Evolutionary conservation across 2,888 invertebrate genomes (phyloP).

Genomic region (Lochmaea crataegi): DNA sequence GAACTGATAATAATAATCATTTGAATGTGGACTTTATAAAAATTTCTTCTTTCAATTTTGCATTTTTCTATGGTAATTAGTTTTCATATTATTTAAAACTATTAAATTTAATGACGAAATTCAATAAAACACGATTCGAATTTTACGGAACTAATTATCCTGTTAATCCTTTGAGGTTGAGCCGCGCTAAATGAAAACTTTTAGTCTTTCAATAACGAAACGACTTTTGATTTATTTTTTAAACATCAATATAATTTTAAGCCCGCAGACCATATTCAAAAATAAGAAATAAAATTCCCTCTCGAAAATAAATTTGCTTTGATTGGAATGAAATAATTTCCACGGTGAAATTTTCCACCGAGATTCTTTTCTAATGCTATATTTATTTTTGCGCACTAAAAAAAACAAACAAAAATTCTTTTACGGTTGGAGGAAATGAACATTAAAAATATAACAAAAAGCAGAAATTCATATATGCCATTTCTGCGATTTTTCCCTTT

Average conservation of each 20-base stretch:
- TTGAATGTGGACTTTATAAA: neutral
- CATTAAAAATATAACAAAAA: slow-evolving; percentile 7
- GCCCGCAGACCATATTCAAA: too few relatives aligned
- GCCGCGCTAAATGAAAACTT: neutral
- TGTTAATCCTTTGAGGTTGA: neutral
- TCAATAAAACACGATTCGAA: neutral
- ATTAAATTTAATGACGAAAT: neutral
- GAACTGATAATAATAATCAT: neutral
- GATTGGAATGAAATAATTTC: neutral
- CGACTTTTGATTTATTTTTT: neutral
- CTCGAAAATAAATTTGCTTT: neutral
- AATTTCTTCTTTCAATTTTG: neutral
- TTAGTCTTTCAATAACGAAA: neutral
- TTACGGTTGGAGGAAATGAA: slow-evolving; percentile 3
- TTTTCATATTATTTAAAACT: slow-evolving; percentile 5
- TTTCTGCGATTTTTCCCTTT: slow-evolving; percentile 21
- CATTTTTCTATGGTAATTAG: neutral
- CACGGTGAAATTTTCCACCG: neutral
- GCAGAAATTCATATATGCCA: slow-evolving; percentile 6
- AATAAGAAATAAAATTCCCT: too few relatives aligned
- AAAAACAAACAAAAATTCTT: neutral
- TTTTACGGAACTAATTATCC: neutral
- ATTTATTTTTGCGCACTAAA: neutral
- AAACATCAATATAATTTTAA: neutral
- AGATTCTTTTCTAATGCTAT: neutral